These are phyloP conservation scores for Microtus oregoni DNA, from an alignment of 2,113 vertebrate species.

Conservation along the genomic window DNA sequence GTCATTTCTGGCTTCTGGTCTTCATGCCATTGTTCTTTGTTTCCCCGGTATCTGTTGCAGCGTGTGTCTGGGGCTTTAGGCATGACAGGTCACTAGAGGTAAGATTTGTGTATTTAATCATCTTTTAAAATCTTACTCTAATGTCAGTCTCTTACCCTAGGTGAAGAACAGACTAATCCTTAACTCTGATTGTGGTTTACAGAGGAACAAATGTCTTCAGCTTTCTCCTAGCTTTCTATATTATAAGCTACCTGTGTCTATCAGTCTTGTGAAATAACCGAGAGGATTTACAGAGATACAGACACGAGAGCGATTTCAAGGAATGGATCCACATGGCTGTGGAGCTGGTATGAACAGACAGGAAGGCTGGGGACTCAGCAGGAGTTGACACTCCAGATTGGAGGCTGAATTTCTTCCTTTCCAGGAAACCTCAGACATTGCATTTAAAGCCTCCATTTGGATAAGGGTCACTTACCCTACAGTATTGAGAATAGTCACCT, in stretches of 20 bases:
- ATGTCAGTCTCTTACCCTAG: not conserved
- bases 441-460: not conserved
- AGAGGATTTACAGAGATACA: not conserved
- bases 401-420: not conserved
- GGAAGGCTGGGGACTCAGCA: not conserved
- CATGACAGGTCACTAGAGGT: conserved; percentile 98
- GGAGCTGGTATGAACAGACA: not conserved
- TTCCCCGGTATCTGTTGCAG: conserved; percentile 97
- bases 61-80: conserved; percentile 98
- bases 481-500: not conserved
- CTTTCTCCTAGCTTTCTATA: not conserved
- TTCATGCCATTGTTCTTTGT: conserved; percentile 99
- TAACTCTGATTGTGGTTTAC: not conserved
- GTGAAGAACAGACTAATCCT: conserved; percentile 9
- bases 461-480: not conserved
- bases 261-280: not conserved
- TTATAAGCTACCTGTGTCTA: not conserved
- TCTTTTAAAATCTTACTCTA: not conserved
- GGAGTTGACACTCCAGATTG: not conserved
- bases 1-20: conserved; percentile 97
- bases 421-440: not conserved
- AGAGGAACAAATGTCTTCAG: not conserved
- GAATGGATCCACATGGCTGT: not conserved
- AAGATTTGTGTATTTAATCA: conserved; percentile 31
- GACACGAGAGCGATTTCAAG: not conserved